Conservation (phyloP, 2,113 vertebrate species). For the Hyperopisus bebe region DNA sequence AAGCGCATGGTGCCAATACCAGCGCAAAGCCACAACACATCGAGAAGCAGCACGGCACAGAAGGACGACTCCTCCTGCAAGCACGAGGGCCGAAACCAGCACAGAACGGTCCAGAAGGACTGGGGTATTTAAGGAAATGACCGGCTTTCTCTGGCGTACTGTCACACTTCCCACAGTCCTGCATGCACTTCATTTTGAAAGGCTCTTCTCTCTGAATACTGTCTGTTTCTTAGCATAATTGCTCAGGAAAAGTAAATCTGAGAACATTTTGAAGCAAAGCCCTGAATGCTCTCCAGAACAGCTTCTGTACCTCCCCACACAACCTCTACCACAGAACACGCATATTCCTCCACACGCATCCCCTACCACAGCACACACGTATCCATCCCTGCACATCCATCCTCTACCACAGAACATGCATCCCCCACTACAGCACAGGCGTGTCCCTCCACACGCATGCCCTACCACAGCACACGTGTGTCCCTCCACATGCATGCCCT, state of each 20-base stretch:
- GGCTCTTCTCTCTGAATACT: constrained; percentile 22
- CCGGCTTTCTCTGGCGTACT: neutral
- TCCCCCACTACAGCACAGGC: neutral
- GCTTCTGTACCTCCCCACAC: neutral
- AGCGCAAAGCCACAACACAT: constrained; percentile 21
- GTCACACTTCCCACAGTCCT: constrained; percentile 20
- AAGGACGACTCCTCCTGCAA: constrained; percentile 15
- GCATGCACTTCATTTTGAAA: constrained; percentile 36
- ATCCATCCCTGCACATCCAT: neutral
- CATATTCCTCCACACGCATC: neutral
- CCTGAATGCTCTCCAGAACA: neutral
- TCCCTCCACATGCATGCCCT: neutral
- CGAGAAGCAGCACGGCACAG: constrained; percentile 3
- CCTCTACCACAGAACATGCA: neutral
- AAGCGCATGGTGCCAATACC: constrained; percentile 36
- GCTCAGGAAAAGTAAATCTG: neutral
- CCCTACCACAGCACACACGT: neutral
- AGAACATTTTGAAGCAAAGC: constrained; percentile 9
- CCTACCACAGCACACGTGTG: neutral
- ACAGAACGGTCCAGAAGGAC: neutral
- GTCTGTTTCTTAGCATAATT: constrained; percentile 15
- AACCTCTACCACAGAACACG: neutral
- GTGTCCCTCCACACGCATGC: neutral
- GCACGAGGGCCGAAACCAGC: neutral
- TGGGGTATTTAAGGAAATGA: neutral